Conservation (phyloP, 2,888 invertebrate species). For the Nemapogon koenigi region DNA sequence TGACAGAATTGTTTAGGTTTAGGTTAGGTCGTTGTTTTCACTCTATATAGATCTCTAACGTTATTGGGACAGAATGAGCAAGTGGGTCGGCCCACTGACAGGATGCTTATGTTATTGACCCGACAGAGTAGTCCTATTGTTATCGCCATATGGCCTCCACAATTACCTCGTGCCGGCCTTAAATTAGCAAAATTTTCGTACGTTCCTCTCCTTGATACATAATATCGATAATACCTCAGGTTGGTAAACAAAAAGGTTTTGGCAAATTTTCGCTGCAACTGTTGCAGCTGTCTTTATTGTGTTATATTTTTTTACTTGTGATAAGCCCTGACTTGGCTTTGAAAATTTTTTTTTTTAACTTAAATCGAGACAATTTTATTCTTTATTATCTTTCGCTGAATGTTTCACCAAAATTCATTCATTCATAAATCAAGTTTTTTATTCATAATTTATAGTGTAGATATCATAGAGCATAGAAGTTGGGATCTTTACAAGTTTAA, state of each 20-base stretch:
- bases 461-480: too few relatives aligned
- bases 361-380: too few relatives aligned
- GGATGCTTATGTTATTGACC: conserved; percentile 57
- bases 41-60: conserved; percentile 31
- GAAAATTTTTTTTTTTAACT: too few relatives aligned
- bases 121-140: conserved; percentile 39
- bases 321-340: too few relatives aligned
- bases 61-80: conserved; percentile 41
- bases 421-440: too few relatives aligned
- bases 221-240: conserved; percentile 10
- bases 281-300: conserved; percentile 8
- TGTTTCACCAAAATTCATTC: too few relatives aligned
- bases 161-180: conserved; percentile 32
- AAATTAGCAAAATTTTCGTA: conserved; percentile 33
- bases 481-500: too few relatives aligned
- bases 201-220: conserved; percentile 1
- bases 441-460: too few relatives aligned
- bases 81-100: conserved; percentile 51
- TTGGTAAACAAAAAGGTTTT: conserved; percentile 7
- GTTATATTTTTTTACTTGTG: too few relatives aligned
- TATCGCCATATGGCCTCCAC: conserved; percentile 48
- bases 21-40: too few relatives aligned
- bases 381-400: too few relatives aligned
- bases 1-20: too few relatives aligned
- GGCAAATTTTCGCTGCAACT: conserved; percentile 7